Evolutionary conservation across 2,797 vertebrate species (phyloP).

Genomic region (Austrolebias charrua): DNA sequence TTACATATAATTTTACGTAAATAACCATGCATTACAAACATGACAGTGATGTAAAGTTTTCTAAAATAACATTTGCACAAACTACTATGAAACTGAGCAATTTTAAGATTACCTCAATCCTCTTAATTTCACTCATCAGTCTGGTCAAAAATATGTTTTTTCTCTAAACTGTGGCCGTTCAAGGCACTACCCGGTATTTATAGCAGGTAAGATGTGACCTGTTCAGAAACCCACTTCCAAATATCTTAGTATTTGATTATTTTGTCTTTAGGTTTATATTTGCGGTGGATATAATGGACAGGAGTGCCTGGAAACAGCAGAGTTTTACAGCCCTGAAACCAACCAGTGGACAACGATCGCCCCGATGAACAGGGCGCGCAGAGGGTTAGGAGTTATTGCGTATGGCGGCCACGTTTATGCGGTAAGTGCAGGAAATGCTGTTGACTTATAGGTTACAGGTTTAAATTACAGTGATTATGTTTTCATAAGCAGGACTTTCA

Average conservation of each 20-base stretch:
- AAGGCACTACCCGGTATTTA: neutral
- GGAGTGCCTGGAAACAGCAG: constrained; percentile 77
- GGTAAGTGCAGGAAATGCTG: constrained; percentile 35
- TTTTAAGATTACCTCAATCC: no score
- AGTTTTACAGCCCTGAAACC: constrained; percentile 79
- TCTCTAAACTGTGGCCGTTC: neutral
- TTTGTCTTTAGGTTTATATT: constrained; percentile 59
- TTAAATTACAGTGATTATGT: neutral
- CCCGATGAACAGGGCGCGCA: constrained; percentile 75
- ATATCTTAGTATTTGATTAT: neutral
- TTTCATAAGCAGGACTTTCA: neutral
- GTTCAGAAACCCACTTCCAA: no score
- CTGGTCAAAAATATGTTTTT: neutral
- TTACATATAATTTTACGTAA: no score
- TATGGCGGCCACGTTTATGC: constrained; percentile 44
- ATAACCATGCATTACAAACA: no score
- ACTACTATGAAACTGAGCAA: no score
- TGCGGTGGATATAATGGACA: constrained; percentile 83
- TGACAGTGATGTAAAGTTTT: no score
- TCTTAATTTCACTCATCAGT: neutral
- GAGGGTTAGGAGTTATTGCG: constrained; percentile 60
- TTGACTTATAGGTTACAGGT: neutral
- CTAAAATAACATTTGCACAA: no score
- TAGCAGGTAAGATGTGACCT: no score
- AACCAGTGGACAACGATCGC: constrained; percentile 84